Conservation (phyloP, 2,888 invertebrate genomes). For the Heliconius erato region DNA sequence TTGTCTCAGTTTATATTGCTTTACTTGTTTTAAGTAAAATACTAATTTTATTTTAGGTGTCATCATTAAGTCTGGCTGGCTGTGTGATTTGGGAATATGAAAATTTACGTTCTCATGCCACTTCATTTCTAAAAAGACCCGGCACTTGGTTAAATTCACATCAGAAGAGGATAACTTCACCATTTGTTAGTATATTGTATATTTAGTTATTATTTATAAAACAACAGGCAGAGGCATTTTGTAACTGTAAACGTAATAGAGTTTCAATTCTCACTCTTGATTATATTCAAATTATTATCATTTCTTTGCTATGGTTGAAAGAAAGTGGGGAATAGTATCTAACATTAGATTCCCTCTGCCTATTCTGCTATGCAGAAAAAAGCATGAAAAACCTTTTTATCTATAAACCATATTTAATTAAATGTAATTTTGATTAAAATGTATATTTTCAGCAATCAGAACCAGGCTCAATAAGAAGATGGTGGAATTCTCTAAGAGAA, state of each 20-base stretch:
- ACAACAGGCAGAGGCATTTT: background rate
- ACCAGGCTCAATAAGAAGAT: constrained; percentile 79
- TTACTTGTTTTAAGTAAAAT: background rate
- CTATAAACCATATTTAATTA: background rate
- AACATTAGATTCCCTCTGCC: background rate
- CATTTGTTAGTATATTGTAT: constrained; percentile 61
- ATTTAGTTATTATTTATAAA: constrained; percentile 3
- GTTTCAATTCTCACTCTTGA: background rate
- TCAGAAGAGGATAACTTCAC: constrained; percentile 69
- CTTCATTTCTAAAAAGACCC: constrained; percentile 81
- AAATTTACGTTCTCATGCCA: constrained; percentile 84
- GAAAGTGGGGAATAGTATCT: background rate
- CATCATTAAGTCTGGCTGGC: constrained; percentile 89
- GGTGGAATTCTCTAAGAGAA: constrained; percentile 90
- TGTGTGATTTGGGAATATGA: constrained; percentile 97
- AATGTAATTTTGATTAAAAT: background rate
- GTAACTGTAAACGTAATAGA: background rate
- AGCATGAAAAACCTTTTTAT: background rate
- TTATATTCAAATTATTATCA: too few species aligned
- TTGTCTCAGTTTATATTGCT: background rate
- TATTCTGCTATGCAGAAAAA: background rate
- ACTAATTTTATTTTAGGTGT: constrained; percentile 81
- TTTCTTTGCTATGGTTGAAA: background rate
- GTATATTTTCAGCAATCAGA: constrained; percentile 68
- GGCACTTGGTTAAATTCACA: constrained; percentile 82